phyloP scores from a whole-genome alignment of 2,113 vertebrate genomes.

The Ammospiza nelsoni region DNA sequence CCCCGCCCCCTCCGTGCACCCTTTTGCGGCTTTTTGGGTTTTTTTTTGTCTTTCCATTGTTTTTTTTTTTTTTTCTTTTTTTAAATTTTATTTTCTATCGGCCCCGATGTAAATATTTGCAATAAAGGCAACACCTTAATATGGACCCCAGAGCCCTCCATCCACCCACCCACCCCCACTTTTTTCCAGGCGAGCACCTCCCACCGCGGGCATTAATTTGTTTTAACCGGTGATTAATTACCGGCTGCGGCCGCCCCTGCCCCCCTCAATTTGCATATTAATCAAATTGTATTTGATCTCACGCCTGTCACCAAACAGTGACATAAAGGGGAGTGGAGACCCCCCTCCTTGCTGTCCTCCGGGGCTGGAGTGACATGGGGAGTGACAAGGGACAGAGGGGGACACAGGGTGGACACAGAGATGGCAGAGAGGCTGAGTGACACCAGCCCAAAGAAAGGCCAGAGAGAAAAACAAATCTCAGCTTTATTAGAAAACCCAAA shows the following conservation, averaged over 20 bases:
- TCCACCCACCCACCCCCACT: background rate
- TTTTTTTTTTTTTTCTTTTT: background rate
- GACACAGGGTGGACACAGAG: background rate
- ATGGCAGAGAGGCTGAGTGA: background rate
- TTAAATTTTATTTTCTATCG: background rate
- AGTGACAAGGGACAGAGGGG: background rate
- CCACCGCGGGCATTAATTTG: slow-evolving; percentile 18
- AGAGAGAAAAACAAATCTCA: background rate
- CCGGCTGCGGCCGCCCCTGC: background rate
- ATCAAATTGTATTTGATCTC: slow-evolving; percentile 27
- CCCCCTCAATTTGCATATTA: slow-evolving; percentile 7
- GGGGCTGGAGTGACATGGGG: background rate
- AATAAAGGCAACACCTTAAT: slow-evolving; percentile 66
- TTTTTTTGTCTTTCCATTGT: background rate
- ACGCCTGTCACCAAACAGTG: background rate
- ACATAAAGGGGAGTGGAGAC: background rate
- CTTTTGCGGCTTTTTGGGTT: background rate
- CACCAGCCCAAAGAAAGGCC: background rate
- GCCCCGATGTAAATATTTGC: slow-evolving; percentile 77
- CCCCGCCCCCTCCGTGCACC: background rate
- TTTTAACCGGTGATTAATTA: slow-evolving; percentile 27
- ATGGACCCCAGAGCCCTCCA: background rate
- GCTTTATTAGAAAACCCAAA: background rate
- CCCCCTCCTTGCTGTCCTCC: background rate
- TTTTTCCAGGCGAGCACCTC: background rate